Conservation (phyloP, 2,113 vertebrate species). For the Plectropomus leopardus region DNA sequence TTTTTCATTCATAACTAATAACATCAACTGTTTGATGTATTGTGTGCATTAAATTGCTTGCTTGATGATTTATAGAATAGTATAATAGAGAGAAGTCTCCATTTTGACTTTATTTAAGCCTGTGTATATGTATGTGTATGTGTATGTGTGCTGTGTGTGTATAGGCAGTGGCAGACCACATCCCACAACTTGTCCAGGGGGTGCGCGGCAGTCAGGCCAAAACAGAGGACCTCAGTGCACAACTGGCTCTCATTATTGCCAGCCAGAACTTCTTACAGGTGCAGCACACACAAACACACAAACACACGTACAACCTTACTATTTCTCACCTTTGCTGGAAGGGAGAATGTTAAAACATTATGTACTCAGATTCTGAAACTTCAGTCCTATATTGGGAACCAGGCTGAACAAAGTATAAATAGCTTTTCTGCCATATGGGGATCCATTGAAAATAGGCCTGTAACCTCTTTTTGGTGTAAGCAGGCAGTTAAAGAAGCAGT, state of each 20-base stretch:
- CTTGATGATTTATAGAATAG: background rate
- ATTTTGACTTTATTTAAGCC: background rate
- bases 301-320: background rate
- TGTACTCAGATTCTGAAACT: conserved; percentile 15
- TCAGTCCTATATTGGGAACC: conserved; percentile 47
- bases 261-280: conserved; percentile 99
- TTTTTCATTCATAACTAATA: too few species aligned
- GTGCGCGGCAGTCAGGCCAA: conserved; percentile 96
- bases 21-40: background rate
- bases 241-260: conserved; percentile 95
- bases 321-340: conserved; percentile 2
- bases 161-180: conserved; percentile 96
- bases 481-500: conserved; percentile 18
- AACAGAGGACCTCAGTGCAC: conserved; percentile 94
- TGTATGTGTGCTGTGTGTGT: conserved; percentile 18
- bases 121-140: background rate
- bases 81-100: background rate
- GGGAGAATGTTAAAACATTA: conserved; percentile 37
- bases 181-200: conserved; percentile 96
- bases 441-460: conserved; percentile 58
- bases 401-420: conserved; percentile 70
- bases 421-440: conserved; percentile 49
- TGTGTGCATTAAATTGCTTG: background rate
- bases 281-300: conserved; percentile 23
- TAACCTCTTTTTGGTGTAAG: conserved; percentile 61